Percentiles rank a stretch among this genome's conserved stretches.
Conservation (phyloP, 2,113 vertebrate species). For the Trochalopteron elliotii region DNA sequence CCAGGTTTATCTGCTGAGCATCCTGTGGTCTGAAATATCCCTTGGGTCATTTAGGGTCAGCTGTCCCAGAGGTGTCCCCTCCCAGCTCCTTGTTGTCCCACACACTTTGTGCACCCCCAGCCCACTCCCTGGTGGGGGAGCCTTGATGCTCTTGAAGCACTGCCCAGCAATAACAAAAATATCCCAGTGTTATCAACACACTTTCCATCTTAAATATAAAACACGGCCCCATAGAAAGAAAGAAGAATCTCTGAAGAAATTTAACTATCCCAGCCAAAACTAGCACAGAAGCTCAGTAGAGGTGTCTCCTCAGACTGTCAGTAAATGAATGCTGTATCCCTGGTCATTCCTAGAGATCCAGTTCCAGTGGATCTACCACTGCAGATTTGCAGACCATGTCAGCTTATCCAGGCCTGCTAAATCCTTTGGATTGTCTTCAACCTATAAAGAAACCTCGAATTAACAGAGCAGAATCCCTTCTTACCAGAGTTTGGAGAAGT, state of each 20-base stretch:
- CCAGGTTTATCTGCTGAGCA: not conserved
- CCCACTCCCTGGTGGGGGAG: fast-evolving
- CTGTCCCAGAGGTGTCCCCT: not conserved
- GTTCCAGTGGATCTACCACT: not conserved
- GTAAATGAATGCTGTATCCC: not conserved
- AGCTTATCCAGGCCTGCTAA: not conserved
- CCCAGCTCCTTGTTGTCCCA: not conserved
- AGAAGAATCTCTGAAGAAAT: not conserved
- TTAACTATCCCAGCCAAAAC: not conserved
- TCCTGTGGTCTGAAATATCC: not conserved
- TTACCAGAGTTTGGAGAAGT: not conserved
- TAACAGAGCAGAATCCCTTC: not conserved
- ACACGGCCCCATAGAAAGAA: not conserved
- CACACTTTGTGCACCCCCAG: not conserved
- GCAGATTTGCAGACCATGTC: not conserved
- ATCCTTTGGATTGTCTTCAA: not conserved
- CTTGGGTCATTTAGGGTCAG: not conserved
- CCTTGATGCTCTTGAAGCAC: not conserved
- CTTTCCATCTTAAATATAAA: not conserved
- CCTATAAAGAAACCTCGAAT: not conserved
- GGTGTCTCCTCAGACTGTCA: not conserved
- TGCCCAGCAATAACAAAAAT: not conserved
- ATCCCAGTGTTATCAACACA: not conserved
- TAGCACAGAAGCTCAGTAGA: not conserved
- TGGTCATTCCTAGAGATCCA: no score